phyloP scores from a whole-genome alignment of 2,113 vertebrate genomes.

The Mesitornis unicolor region DNA sequence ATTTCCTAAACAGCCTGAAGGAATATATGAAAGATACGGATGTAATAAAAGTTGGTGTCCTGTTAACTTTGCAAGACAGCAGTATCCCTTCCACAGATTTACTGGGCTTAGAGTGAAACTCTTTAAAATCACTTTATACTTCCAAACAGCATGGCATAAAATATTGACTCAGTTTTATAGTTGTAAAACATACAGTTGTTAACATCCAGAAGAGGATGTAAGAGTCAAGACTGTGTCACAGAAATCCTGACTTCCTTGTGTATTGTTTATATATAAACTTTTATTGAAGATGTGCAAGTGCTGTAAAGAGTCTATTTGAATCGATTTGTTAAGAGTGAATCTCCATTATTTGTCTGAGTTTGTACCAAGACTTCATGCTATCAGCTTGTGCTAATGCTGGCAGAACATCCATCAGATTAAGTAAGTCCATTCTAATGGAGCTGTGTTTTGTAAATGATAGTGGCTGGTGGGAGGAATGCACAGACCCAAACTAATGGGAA shows the following conservation, averaged over 20 bases:
- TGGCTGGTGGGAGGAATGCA: not conserved
- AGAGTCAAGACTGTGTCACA: not conserved
- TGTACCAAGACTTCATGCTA: not conserved
- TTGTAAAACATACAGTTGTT: not conserved
- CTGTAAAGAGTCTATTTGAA: not conserved
- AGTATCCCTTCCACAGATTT: not conserved
- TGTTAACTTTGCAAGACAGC: not conserved
- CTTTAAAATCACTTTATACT: not conserved
- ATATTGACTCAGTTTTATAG: not conserved
- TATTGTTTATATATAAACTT: not conserved
- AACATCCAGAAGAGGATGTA: not conserved
- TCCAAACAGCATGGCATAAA: not conserved
- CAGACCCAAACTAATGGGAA: not conserved
- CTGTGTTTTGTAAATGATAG: not conserved
- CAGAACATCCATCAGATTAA: not conserved
- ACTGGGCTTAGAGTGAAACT: not conserved
- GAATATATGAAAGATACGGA: not conserved
- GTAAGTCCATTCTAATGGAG: not conserved
- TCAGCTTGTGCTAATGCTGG: not conserved
- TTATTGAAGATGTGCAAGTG: not conserved
- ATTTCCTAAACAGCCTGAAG: not conserved
- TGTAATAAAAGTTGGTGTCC: not conserved
- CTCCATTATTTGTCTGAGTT: not conserved
- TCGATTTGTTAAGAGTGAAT: fast-evolving
- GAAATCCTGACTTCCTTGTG: not conserved